Conservation (phyloP, 2,888 invertebrate genomes). For the Pammene fasciana region DNA sequence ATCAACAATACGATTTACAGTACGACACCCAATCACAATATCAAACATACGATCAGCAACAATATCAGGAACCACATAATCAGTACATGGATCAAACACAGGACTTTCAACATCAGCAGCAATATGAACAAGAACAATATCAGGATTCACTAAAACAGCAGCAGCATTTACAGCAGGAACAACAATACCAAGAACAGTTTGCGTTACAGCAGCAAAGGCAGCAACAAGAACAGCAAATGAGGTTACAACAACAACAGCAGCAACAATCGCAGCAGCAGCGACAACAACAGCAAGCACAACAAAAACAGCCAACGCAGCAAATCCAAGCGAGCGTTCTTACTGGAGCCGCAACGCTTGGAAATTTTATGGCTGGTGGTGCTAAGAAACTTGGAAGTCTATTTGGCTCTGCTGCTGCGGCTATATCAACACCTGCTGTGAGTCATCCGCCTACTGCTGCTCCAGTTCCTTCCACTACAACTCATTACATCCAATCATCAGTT, state of each 20-base stretch:
- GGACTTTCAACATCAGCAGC: conserved; percentile 50
- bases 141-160: conserved; percentile 47
- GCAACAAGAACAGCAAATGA: conserved; percentile 46
- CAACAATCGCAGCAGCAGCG: conserved; percentile 61
- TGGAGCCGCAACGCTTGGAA: conserved; percentile 78
- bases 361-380: conserved; percentile 78
- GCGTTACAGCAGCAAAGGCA: conserved; percentile 53
- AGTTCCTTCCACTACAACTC: conserved; percentile 52
- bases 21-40: conserved; percentile 55
- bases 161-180: conserved; percentile 50
- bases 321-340: conserved; percentile 73
- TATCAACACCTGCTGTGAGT: conserved; percentile 63
- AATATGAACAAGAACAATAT: conserved; percentile 49
- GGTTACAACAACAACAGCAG: conserved; percentile 56
- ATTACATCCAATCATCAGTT: conserved; percentile 61
- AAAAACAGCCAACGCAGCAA: conserved; percentile 70
- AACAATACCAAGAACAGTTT: conserved; percentile 55
- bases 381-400: conserved; percentile 79
- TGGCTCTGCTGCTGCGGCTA: conserved; percentile 78
- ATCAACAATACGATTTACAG: conserved; percentile 61
- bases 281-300: conserved; percentile 67
- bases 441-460: conserved; percentile 53
- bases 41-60: conserved; percentile 49
- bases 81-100: conserved; percentile 50
- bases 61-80: conserved; percentile 47